Base-by-base conservation (phyloP, 2,113 vertebrate genomes). In the Notothenia coriiceps region DNA sequence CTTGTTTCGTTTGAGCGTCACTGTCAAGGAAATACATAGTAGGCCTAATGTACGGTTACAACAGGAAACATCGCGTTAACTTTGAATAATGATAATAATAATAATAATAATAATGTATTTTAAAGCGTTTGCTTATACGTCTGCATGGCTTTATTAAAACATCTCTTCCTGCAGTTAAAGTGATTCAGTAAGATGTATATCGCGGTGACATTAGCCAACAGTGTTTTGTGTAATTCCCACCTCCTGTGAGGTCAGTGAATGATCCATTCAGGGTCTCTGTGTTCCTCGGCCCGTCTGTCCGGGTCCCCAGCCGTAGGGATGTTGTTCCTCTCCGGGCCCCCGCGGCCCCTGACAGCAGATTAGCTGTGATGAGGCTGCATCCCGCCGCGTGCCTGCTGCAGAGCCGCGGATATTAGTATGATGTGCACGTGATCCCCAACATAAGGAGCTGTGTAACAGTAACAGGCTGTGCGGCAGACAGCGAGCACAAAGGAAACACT, bases 351-450 rank as follows among this genome's bases (percentile, higher is more conserved):
- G 94, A 88, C 77, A 74, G 84, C 83, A 85, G 83, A 86, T 87
- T 69, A 83, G 46, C 51, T 15, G 68, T 35, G 65, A 75, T 74
- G 78, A 77, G 84, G 33, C 69, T 74, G 62, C 80, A 22, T 71
- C 89, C 94, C 93, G 93, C 94, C 93, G 93, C 96, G 96, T 97
- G 96, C 95, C 96, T 95, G 92, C 93, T 89, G 91, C 92, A 91
- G 66, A 94, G 91, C 94, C 91, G 91, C 92, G 88, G 92, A 96
- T 95, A 96, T 99, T 97, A 97, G 93, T 81, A 59, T 43, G 79
- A 70, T 79, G 90, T 78, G 88, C 93, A 94, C 93, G 88, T 94
- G 83, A 91, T 64, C 91, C 93, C 6, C 79, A 95, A 94, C 96
- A 96, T 95, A 95, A 96, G 96, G 96, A 94, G 93, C 70, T 86